These are phyloP conservation scores for Apotomis capreana DNA, from an alignment of 2,888 invertebrate species.

Conservation along the genomic window DNA sequence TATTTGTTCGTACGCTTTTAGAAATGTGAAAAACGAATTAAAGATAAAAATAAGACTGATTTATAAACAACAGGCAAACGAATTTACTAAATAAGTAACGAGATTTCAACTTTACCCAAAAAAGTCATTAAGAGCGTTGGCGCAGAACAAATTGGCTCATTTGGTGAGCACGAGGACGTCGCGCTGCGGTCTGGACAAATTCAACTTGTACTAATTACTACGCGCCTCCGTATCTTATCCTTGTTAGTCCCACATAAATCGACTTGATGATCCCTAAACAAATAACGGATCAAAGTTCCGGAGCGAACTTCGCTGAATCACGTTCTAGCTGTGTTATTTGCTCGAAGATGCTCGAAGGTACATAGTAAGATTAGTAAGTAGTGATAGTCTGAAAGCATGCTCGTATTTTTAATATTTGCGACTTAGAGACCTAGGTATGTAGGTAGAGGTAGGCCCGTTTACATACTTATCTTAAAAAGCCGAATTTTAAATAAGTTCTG, in stretches of 20 bases:
- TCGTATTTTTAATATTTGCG: too few relatives aligned
- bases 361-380: too few relatives aligned
- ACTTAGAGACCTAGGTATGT: too few relatives aligned
- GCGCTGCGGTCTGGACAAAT: conserved; percentile 47
- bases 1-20: conserved; percentile 6
- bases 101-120: conserved; percentile 54
- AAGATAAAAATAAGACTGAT: conserved; percentile 49
- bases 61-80: conserved; percentile 52
- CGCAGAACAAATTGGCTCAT: conserved; percentile 62
- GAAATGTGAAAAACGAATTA: conserved; percentile 43
- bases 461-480: too few relatives aligned
- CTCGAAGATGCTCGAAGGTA: too few relatives aligned
- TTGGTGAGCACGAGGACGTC: conserved; percentile 43
- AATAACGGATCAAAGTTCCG: conserved; percentile 27
- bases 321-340: conserved; percentile 1
- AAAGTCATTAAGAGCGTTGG: conserved; percentile 58
- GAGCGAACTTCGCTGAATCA: neutral
- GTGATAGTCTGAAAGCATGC: too few relatives aligned
- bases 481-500: too few relatives aligned
- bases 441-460: too few relatives aligned
- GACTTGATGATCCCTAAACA: conserved; percentile 32
- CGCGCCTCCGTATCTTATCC: conserved; percentile 49
- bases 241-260: conserved; percentile 50
- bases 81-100: conserved; percentile 55
- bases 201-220: conserved; percentile 56